These are phyloP conservation scores for Torymus tubicola DNA, from an alignment of 2,888 invertebrate species.

Conservation along the genomic window DNA sequence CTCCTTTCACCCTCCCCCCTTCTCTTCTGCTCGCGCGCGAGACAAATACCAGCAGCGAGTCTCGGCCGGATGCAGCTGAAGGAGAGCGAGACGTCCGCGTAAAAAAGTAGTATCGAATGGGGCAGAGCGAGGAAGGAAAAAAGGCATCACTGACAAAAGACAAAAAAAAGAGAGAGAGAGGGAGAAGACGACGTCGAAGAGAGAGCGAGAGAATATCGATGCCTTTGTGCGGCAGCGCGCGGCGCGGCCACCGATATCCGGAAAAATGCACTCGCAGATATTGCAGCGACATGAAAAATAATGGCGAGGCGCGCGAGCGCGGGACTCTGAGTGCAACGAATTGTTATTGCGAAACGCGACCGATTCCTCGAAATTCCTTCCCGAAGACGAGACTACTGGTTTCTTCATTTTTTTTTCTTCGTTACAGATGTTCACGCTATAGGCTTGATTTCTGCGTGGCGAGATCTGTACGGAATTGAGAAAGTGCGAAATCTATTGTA, in stretches of 20 bases:
- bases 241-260: conserved; percentile 61
- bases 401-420: neutral
- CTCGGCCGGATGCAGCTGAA: neutral
- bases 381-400: neutral
- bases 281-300: conserved; percentile 69
- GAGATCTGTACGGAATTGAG: too few relatives aligned
- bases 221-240: conserved; percentile 52
- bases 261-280: conserved; percentile 73
- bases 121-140: neutral
- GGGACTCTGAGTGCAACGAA: conserved; percentile 65
- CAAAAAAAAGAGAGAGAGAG: conserved; percentile 13
- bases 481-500: too few relatives aligned
- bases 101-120: conserved; percentile 30
- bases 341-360: conserved; percentile 66
- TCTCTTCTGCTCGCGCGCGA: too few relatives aligned
- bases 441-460: too few relatives aligned
- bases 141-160: conserved; percentile 20
- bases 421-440: too few relatives aligned
- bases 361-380: conserved; percentile 30
- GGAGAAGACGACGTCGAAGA: neutral
- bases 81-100: neutral
- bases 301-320: conserved; percentile 58
- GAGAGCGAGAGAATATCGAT: conserved; percentile 39
- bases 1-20: too few relatives aligned
- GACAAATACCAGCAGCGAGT: too few relatives aligned